Percentiles rank a stretch among this genome's conserved stretches.
Evolutionary conservation across 2,888 invertebrate species (phyloP).

Genomic region (Zhengitettix transpicula): DNA sequence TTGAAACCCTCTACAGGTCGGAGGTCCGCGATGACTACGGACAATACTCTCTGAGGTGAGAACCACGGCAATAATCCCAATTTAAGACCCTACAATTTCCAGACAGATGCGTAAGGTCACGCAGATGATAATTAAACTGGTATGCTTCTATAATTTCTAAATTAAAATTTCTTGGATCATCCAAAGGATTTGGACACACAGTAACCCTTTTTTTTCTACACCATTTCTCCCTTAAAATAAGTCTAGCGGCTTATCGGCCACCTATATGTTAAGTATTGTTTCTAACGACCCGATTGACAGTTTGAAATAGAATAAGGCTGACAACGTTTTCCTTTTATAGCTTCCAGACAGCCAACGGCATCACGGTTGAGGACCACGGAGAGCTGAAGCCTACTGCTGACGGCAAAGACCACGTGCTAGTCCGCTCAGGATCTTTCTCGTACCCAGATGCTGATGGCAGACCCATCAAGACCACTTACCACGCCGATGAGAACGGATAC

Average conservation of each 20-base stretch:
- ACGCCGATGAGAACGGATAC: background rate
- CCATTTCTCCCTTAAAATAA: background rate
- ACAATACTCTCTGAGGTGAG: background rate
- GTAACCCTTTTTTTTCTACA: too few species aligned
- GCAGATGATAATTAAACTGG: too few species aligned
- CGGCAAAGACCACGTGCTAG: background rate
- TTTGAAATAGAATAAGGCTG: too few species aligned
- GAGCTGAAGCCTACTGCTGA: background rate
- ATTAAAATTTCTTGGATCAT: too few species aligned
- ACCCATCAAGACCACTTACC: background rate
- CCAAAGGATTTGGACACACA: too few species aligned
- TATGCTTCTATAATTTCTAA: too few species aligned
- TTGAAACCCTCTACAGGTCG: background rate
- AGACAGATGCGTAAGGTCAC: too few species aligned
- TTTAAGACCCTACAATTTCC: too few species aligned
- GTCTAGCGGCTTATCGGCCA: background rate
- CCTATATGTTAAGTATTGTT: too few species aligned
- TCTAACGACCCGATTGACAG: too few species aligned
- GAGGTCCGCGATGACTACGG: background rate
- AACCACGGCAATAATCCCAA: too few species aligned
- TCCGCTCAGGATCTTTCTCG: background rate
- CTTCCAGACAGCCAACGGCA: background rate
- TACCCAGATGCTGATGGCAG: background rate
- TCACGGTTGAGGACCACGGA: background rate
- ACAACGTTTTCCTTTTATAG: background rate